Evolutionary conservation across 2,888 invertebrate species (phyloP).

Genomic region (Volucella inflata): DNA sequence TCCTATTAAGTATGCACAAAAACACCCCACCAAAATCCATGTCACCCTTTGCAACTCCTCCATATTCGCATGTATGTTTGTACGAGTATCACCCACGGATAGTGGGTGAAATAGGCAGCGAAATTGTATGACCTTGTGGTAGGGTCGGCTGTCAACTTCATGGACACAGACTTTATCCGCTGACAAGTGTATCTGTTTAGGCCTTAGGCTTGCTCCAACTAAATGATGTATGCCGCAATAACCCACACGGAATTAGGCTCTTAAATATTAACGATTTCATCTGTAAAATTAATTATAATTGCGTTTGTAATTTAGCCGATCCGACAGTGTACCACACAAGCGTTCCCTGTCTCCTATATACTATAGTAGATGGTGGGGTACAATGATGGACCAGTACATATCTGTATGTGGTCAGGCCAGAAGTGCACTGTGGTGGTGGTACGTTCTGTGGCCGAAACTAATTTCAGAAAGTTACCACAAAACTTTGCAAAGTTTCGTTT

Average conservation of each 20-base stretch:
- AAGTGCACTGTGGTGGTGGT: conserved; percentile 15
- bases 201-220: conserved; percentile 10
- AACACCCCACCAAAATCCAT: neutral
- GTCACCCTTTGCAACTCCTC: too few species aligned
- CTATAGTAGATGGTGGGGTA: conserved; percentile 23
- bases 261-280: conserved; percentile 80
- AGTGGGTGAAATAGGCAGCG: neutral
- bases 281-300: conserved; percentile 81
- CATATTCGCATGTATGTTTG: too few species aligned
- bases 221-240: conserved; percentile 58
- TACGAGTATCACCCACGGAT: neutral
- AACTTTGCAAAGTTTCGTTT: conserved; percentile 57
- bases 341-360: too few species aligned
- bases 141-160: neutral
- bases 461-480: conserved; percentile 53
- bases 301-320: conserved; percentile 75
- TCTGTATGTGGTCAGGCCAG: conserved; percentile 42
- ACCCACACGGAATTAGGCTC: conserved; percentile 57
- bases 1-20: conserved; percentile 61
- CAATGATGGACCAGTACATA: conserved; percentile 32
- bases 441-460: conserved; percentile 49
- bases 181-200: conserved; percentile 41
- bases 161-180: conserved; percentile 16
- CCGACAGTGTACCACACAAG: neutral
- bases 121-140: neutral